These are phyloP conservation scores for Grantiella picta DNA, from an alignment of 2,113 vertebrate genomes.

Conservation along the genomic window DNA sequence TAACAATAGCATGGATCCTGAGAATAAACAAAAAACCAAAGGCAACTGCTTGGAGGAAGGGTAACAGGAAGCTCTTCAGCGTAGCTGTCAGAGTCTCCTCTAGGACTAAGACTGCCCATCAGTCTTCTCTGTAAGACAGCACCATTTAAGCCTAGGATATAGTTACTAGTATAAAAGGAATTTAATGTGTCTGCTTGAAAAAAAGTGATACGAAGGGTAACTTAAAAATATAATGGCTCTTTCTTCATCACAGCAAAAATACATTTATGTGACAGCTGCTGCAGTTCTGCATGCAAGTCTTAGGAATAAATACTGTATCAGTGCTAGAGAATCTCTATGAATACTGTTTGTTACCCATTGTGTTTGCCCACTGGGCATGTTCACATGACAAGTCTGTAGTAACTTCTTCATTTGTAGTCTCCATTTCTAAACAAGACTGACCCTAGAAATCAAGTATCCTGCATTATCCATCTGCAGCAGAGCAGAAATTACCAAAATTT, in stretches of 20 bases:
- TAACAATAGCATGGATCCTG: background rate
- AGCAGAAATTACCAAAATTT: background rate
- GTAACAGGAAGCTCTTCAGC: background rate
- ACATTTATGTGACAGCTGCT: background rate
- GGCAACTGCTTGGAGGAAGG: background rate
- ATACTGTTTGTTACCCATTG: background rate
- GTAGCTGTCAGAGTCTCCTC: background rate
- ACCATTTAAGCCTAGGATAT: background rate
- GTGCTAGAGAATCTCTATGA: background rate
- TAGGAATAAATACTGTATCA: background rate
- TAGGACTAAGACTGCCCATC: background rate
- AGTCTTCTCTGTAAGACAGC: background rate
- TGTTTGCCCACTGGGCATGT: background rate
- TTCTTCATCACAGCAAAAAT: background rate
- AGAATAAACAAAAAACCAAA: background rate
- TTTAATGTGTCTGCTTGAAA: background rate
- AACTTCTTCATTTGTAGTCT: background rate
- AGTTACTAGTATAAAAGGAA: background rate
- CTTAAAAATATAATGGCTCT: background rate
- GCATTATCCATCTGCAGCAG: background rate
- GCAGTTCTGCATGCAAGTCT: background rate
- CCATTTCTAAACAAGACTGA: background rate
- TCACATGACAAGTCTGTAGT: background rate
- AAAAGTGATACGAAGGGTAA: background rate
- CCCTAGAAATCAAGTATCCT: background rate